Base-by-base conservation (phyloP, 2,888 invertebrate genomes). In the Sclerodermus sp. region DNA sequence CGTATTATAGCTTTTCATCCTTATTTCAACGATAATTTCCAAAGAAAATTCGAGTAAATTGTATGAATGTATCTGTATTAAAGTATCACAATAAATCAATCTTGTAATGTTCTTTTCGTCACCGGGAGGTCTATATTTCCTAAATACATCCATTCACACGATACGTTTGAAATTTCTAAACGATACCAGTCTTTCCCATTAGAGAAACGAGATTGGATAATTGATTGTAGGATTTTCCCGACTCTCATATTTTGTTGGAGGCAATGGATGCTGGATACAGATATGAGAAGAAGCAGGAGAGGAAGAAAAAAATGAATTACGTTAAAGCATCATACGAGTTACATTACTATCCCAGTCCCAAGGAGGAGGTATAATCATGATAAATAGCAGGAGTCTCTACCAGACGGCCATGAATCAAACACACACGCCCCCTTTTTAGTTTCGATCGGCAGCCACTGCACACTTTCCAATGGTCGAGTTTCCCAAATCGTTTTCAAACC, bases 341-440 rank as follows among this genome's bases (percentile, higher is more conserved):
- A 8, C 4, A 34, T 34, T 12, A 13, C 6, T 34, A 4, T 12
- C 4, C 34, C 6, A 34, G 12, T 12, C 4, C 12, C 10, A 12
- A 13, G 4, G 4, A 12, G 1, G 18, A 45, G n/a, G 37, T 29
- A n/a, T n/a, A 12, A 49, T 46, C 39, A 12, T 6, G 49, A 57
- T 50, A 47, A 55, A 50, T 44, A 45, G 41, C 13, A 6, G 6
- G 10, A 30, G 34, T 54, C 47, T n/a, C 47, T 4, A 31, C 39
- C 55, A 47, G 57, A 37, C 14, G 8, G 8, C 14, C 30, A 30
- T 44, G 39, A 50, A 54, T 54, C 55, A 47, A 51, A 29, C 31
- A 62, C 62, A 64, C n/a, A n/a, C n/a, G n/a, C n/a, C 62, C 62
- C 57, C 60, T 52, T 34, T 43, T 47, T 13, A 34, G 47, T 42